phyloP scores from a whole-genome alignment of 2,797 vertebrate species.

The Chelmon rostratus region DNA sequence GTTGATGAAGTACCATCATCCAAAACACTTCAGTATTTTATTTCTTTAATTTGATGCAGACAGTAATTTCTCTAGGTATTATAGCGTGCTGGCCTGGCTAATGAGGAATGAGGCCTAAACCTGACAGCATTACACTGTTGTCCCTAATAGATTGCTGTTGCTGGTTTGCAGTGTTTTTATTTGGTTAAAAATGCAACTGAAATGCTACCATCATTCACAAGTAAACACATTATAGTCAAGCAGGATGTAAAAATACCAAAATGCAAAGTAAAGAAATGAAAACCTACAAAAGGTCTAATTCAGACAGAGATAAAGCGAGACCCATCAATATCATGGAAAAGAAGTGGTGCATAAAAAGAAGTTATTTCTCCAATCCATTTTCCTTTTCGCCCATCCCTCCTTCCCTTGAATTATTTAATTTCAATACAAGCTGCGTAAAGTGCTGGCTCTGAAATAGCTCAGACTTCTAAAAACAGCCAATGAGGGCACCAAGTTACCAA shows the following conservation, averaged over 20 bases:
- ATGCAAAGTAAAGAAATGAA: background rate
- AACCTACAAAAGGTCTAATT: background rate
- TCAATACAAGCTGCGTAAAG: conserved; percentile 71
- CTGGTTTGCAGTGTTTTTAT: conserved; percentile 13
- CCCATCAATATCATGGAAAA: conserved; percentile 33
- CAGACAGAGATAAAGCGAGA: conserved; percentile 1
- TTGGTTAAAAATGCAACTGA: background rate
- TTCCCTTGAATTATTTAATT: conserved; percentile 79
- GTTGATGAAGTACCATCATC: conserved; percentile 53
- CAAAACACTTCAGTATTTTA: conserved; percentile 58
- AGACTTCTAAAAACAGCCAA: conserved; percentile 77
- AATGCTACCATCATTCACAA: background rate
- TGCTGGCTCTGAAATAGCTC: conserved; percentile 77
- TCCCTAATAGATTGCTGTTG: background rate
- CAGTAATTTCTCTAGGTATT: conserved; percentile 35
- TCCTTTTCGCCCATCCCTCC: conserved; percentile 30
- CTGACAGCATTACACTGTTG: background rate
- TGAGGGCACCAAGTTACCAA: conserved; percentile 73
- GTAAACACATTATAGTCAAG: background rate
- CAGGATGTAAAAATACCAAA: background rate
- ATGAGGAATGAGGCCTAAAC: background rate
- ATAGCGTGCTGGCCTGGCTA: conserved; percentile 17
- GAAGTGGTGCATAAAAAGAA: conserved; percentile 39
- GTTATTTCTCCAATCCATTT: conserved; percentile 52
- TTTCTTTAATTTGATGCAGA: conserved; percentile 49